phyloP scores from a whole-genome alignment of 2,888 invertebrate species.

The Omphaloscelis lunosa region DNA sequence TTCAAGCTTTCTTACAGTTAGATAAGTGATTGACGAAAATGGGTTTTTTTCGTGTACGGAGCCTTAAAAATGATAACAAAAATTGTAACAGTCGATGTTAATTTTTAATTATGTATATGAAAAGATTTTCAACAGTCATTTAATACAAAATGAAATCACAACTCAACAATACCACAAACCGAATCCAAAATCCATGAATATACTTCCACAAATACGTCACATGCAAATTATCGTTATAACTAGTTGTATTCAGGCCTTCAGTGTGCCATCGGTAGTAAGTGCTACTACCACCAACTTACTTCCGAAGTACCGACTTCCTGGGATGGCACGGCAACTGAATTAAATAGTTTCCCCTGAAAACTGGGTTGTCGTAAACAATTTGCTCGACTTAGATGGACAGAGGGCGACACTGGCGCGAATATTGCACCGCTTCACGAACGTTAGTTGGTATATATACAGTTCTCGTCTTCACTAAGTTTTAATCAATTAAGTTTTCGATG shows the following conservation, averaged over 20 bases:
- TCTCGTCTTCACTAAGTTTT: conserved; percentile 54
- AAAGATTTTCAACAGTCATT: neutral
- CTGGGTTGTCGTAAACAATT: conserved; percentile 86
- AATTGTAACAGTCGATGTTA: too few relatives aligned
- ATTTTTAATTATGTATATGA: neutral
- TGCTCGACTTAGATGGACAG: conserved; percentile 75
- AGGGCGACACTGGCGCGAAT: conserved; percentile 65
- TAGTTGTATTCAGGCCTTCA: conserved; percentile 52
- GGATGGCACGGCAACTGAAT: conserved; percentile 82
- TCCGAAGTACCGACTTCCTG: conserved; percentile 74
- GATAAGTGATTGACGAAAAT: too few relatives aligned
- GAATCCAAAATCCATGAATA: conserved; percentile 3
- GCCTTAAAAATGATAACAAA: too few relatives aligned
- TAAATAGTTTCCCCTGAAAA: conserved; percentile 85
- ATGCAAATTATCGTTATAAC: conserved; percentile 56
- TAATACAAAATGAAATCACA: conserved; percentile 1
- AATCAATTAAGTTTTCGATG: conserved; percentile 57
- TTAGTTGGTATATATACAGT: conserved; percentile 51
- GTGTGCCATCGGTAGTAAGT: conserved; percentile 69
- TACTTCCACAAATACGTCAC: conserved; percentile 35
- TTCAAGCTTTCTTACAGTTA: too few relatives aligned
- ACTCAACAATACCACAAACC: conserved; percentile 4
- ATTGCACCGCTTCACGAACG: conserved; percentile 61
- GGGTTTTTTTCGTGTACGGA: too few relatives aligned
- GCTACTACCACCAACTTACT: conserved; percentile 78